Conservation (phyloP, 2,113 vertebrate species). For the Daphoenositta chrysoptera region DNA sequence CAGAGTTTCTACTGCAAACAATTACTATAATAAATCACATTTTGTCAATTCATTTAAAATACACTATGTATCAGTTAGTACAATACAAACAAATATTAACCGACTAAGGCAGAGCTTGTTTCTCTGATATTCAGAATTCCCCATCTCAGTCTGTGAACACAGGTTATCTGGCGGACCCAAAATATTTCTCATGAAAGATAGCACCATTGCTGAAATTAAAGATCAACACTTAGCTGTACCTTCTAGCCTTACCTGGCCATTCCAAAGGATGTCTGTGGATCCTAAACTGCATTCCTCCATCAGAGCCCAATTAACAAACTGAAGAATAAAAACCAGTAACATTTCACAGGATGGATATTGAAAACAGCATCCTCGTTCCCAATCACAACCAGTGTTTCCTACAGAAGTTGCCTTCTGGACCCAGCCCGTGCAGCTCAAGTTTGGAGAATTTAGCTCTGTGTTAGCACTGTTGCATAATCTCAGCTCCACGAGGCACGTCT, state of each 20-base stretch:
- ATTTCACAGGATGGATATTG: not conserved
- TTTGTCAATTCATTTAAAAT: not conserved
- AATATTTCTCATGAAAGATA: not conserved
- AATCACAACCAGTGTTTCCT: not conserved
- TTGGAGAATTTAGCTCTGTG: not conserved
- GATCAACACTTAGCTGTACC: not conserved
- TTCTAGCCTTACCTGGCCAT: slow-evolving; percentile 66
- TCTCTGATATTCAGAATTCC: not conserved
- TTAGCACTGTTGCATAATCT: not conserved
- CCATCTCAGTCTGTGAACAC: not conserved
- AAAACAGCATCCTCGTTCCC: not conserved
- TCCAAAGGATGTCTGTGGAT: not conserved
- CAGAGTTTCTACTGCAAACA: not conserved
- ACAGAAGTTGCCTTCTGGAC: not conserved
- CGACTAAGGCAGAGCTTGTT: not conserved
- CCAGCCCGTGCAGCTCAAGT: not conserved
- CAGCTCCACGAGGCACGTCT: not conserved
- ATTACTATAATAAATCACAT: not conserved
- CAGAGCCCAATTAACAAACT: not conserved
- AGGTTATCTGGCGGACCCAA: not conserved
- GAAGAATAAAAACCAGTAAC: not conserved
- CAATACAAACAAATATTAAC: not conserved
- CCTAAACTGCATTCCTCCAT: slow-evolving; percentile 45
- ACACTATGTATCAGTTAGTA: not conserved
- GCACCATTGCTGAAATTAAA: not conserved